Percentiles rank a stretch among this genome's conserved stretches.
phyloP scores from a whole-genome alignment of 2,113 vertebrate species.

The Dromas ardeola region DNA sequence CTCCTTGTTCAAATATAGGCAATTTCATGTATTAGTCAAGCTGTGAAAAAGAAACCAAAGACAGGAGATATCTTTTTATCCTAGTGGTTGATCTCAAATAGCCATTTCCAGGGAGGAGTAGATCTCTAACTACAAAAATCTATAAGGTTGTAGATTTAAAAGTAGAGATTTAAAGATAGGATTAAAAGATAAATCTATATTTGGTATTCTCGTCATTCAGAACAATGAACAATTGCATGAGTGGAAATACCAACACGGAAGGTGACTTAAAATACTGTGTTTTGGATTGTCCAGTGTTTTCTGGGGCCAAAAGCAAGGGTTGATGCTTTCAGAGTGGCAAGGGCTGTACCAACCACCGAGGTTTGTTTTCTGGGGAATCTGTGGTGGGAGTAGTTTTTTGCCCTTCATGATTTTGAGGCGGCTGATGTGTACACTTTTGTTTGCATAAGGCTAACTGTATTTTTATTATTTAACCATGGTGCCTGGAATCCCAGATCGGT shows the following conservation, averaged over 20 bases:
- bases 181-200: not conserved
- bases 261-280: not conserved
- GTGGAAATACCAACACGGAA: not conserved
- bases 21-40: conserved; percentile 12
- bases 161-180: not conserved
- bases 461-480: conserved; percentile 29
- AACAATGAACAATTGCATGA: not conserved
- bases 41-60: not conserved
- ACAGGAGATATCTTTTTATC: conserved; percentile 7
- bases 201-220: not conserved
- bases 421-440: not conserved
- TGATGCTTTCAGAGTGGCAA: not conserved
- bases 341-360: not conserved
- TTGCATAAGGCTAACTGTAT: conserved; percentile 23
- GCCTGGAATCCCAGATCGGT: conserved; percentile 4
- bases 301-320: not conserved
- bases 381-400: not conserved
- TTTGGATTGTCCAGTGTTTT: not conserved
- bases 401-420: not conserved
- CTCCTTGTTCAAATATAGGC: conserved; percentile 26
- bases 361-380: not conserved
- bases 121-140: not conserved
- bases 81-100: conserved; percentile 18
- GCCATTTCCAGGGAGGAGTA: not conserved
- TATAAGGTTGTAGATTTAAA: not conserved